Evolutionary conservation across 2,797 vertebrate species (phyloP), one percentile per base, ranked within the genome.

Genomic region (Anabacerthia variegaticeps): DNA sequence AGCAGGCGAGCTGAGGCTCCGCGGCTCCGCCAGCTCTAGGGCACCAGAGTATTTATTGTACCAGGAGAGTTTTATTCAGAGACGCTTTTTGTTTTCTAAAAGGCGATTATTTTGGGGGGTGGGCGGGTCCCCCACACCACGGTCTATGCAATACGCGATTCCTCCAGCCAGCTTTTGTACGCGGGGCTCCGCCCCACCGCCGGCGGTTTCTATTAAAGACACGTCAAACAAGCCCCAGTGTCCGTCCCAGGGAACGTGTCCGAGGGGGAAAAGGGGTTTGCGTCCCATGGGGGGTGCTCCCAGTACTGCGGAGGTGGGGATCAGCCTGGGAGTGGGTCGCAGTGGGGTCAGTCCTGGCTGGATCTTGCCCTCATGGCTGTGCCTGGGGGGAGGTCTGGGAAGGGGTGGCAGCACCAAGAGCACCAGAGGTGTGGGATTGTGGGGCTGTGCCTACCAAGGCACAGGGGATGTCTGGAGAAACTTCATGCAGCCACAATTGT

Each of bases 131-230:
- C 91, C 80, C 74, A 58, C 77, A 66, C 95, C 77, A 73, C 39
- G 20, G 78, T 96, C 97, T 97, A 97, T 97, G 97, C 97, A 97
- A 96, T 72, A 73, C 26, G 54, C 11, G 27, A 89, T 92, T 90
- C 84, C 85, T 95, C 87, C 92, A 88, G 80, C 93, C 93, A 94
- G 91, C 85, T 93, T 93, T 94, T 95, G 85, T 94, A 96, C 13
- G 82, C 13, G 82, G 81, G 73, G 62, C 85, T 61, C 56, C 7
- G 7, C 72, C 78, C 56, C 89, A 39, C 86, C 59, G 48, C 74
- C 79, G 27, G 46, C 80, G 3, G 28, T 92, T 97, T 95, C 92
- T 96, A 95, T 96, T 95, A 95, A 95, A 97, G 89, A 94, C 79
- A 58, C 58, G 6, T 76, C 68, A 81, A 84, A 95, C 75, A 69